Conservation (phyloP, 2,797 vertebrate genomes). For the Scolopax bukidnonensis region DNA sequence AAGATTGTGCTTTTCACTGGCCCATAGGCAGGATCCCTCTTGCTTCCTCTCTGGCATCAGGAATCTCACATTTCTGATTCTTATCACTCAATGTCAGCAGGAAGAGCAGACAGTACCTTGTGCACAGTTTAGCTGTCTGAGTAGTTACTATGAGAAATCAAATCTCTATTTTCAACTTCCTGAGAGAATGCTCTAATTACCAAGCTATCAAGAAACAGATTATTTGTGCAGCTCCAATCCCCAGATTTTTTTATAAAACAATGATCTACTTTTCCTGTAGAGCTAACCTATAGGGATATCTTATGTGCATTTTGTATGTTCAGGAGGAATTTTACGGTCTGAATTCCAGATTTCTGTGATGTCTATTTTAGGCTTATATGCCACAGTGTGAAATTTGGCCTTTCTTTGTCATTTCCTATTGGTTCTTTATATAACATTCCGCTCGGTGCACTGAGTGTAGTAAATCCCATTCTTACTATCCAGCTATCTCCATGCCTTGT, state of each 20-base stretch:
- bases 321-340: background rate
- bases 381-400: background rate
- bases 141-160: slow-evolving; percentile 38
- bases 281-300: background rate
- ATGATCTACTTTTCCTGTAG: background rate
- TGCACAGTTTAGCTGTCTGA: background rate
- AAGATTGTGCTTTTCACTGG: background rate
- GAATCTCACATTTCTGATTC: background rate
- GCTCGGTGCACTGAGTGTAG: background rate
- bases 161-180: slow-evolving; percentile 42
- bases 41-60: background rate
- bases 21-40: background rate
- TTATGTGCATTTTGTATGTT: background rate
- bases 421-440: background rate
- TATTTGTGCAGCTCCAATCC: background rate
- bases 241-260: background rate
- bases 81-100: background rate
- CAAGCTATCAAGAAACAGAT: slow-evolving; percentile 42
- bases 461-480: background rate
- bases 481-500: background rate
- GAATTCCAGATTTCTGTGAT: background rate
- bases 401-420: background rate
- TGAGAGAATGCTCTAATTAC: slow-evolving; percentile 50
- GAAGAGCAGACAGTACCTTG: background rate
- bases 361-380: background rate